phyloP scores from a whole-genome alignment of 1,140 invertebrate genomes.

The Bombyx mori region DNA sequence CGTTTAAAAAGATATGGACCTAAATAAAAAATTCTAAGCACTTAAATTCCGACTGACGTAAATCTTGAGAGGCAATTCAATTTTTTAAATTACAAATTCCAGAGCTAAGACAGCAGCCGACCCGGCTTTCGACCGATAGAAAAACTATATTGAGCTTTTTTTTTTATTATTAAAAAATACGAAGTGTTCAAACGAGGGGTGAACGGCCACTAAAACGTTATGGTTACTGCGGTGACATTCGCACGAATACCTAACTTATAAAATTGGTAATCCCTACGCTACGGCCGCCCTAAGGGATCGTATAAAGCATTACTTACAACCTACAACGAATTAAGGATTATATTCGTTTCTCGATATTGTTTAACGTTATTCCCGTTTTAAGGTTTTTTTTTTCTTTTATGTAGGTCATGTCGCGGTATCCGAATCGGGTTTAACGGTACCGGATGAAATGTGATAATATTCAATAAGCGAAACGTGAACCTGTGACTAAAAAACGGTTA shows the following conservation, averaged over 20 bases:
- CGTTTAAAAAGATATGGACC: no score
- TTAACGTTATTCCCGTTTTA: constrained; percentile 22
- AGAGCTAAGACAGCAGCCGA: constrained; percentile 24
- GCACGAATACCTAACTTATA: constrained; percentile 63
- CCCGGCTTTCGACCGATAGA: constrained; percentile 31
- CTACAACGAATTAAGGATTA: constrained; percentile 36
- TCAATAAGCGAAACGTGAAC: constrained; percentile 1
- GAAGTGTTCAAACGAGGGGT: constrained; percentile 56
- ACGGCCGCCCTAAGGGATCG: constrained; percentile 31
- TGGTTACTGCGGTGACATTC: constrained; percentile 65
- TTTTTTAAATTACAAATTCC: constrained; percentile 61
- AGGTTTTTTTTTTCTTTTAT: constrained; percentile 13
- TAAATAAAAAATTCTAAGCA: neutral
- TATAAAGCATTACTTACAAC: constrained; percentile 42
- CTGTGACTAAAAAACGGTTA: neutral
- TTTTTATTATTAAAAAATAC: constrained; percentile 49
- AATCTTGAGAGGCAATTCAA: constrained; percentile 42
- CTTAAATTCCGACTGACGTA: constrained; percentile 21
- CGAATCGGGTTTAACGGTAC: neutral
- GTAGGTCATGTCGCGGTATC: neutral
- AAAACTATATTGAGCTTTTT: constrained; percentile 67
- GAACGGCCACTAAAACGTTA: constrained; percentile 66
- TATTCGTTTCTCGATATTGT: constrained; percentile 23
- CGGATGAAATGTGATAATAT: neutral
- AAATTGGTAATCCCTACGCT: constrained; percentile 54